A percentile compares a stretch with the other conserved stretches of the same genome.
phyloP scores from a whole-genome alignment of 2,888 invertebrate species.

The Rhynchonema sp. region DNA sequence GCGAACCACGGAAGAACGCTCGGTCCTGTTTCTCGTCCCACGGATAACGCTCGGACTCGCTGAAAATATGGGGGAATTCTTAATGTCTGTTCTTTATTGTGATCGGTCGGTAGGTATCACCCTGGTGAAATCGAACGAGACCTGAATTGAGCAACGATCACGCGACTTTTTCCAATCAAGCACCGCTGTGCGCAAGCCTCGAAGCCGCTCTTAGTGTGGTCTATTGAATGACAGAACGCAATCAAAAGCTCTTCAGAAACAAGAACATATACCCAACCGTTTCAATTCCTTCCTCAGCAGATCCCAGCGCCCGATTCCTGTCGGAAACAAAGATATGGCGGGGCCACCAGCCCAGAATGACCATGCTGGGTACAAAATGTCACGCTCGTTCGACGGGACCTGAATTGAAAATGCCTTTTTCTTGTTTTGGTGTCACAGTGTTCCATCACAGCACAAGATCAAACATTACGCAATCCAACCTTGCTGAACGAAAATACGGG shows the following conservation, averaged over 20 bases:
- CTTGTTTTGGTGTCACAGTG: no score
- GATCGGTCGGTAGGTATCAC: no score
- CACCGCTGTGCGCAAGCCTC: no score
- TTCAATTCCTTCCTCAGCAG: slow-evolving; percentile 41
- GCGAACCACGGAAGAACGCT: slow-evolving; percentile 73
- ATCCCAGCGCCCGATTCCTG: slow-evolving; percentile 84
- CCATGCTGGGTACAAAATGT: slow-evolving; percentile 85
- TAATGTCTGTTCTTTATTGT: no score
- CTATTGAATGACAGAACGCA: no score
- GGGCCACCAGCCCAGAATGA: slow-evolving; percentile 97
- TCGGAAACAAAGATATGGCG: slow-evolving; percentile 75
- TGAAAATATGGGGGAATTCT: no score
- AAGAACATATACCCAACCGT: neutral
- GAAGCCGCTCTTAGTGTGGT: no score
- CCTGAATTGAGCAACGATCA: no score
- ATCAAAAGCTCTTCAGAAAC: neutral
- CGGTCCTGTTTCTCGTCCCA: slow-evolving; percentile 52
- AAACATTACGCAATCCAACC: slow-evolving; percentile 16
- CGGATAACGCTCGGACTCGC: slow-evolving; percentile 24
- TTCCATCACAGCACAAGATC: neutral
- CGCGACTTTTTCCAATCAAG: no score
- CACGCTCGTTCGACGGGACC: slow-evolving; percentile 43
- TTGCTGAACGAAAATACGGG: slow-evolving; percentile 95
- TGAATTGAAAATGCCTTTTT: neutral
- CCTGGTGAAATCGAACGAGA: no score